Base-by-base conservation (phyloP, 2,113 vertebrate species). In the Ellobius talpinus region DNA sequence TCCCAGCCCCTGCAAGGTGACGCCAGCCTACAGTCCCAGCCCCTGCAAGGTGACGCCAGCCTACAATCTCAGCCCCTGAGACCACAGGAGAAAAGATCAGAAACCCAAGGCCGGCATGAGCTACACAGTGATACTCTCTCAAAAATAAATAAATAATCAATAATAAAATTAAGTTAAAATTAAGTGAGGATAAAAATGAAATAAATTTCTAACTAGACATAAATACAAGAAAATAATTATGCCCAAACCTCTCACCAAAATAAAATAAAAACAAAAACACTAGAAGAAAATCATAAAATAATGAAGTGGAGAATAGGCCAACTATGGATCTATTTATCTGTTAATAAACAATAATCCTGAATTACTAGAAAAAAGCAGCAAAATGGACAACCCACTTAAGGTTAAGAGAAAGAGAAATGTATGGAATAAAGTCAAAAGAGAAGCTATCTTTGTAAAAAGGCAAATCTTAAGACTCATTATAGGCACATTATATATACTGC, bases 271-370 rank as follows among this genome's bases (percentile, higher is more conserved):
- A 50, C 7, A 93, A 94, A 96, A 94, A 58, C 21, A 85, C 0
- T 61, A 52, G 9, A 87, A 95, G 39, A 87, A 77, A 77, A 23
- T 81, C 77, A 87, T 45, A 85, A 95, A 91, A 55, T 33, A 95
- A 63, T 5, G 26, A 95, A 24, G 36, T 26, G 72, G 52, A 89
- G 36, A 82, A 58, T 33, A 85, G n/a, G 82, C 68, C 6, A 68
- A 89, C 47, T 39, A 58, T 3, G 36, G 13, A 70, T 86, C 58
- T 36, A 42, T 29, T 42, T 89, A 58, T 11, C 52, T 58, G 11
- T 81, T 72, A 91, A 92, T 65, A 50, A 88, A 70, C 55, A n/a
- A 84, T 94, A 97, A 90, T 47, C 39, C 13, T 79, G 42, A 42
- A 47, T 94, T 91, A 74, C 1, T 77, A n/a, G 61, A 55, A 76